Percentiles rank a stretch among this genome's conserved stretches.
Conservation (phyloP, 2,797 vertebrate species). For the Lepus oiostolus region DNA sequence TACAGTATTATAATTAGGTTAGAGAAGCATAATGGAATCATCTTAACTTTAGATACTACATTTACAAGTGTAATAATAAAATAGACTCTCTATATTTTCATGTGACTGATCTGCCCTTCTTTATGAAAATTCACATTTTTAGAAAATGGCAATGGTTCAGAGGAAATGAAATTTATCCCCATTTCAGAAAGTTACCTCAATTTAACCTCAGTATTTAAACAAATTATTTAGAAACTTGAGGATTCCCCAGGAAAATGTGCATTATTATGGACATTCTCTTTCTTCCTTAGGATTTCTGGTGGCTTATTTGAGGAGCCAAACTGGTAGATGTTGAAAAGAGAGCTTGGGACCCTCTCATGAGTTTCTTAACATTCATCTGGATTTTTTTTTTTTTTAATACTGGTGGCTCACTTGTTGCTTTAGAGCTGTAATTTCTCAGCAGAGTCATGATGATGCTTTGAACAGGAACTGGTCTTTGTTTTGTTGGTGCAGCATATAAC, state of each 20-base stretch:
- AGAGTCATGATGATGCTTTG: background rate
- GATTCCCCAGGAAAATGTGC: background rate
- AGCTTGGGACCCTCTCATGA: background rate
- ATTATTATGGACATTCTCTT: background rate
- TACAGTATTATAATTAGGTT: background rate
- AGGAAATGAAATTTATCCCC: background rate
- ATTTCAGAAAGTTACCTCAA: background rate
- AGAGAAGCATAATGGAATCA: background rate
- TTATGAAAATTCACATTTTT: background rate
- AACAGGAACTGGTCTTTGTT: background rate
- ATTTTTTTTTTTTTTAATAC: background rate
- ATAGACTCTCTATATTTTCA: background rate
- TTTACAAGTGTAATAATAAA: slow-evolving; percentile 19
- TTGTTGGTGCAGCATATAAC: background rate
- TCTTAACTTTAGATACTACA: slow-evolving; percentile 22
- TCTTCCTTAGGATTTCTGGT: background rate
- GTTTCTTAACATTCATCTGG: background rate
- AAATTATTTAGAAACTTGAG: background rate
- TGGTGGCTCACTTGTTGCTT: background rate
- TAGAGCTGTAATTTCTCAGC: background rate
- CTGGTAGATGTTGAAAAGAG: background rate
- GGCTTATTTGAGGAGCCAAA: background rate
- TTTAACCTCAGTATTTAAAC: background rate
- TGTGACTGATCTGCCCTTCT: background rate
- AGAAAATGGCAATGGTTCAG: background rate